Conservation (phyloP, 1,140 invertebrate genomes). For the Heliconius himera region DNA sequence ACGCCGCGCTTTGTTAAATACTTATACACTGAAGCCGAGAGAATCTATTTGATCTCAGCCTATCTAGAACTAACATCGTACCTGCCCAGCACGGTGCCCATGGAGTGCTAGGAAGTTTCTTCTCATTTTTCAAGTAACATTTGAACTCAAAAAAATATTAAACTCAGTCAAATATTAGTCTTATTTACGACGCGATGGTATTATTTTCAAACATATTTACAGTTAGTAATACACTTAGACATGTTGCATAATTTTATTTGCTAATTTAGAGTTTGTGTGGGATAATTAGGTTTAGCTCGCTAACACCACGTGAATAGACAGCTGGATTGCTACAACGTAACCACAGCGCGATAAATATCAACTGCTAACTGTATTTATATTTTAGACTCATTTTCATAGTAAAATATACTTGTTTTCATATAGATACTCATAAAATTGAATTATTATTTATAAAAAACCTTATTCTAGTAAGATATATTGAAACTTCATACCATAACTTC, state of each 20-base stretch:
- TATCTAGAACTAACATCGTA: too few species aligned
- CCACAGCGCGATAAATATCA: conserved; percentile 31
- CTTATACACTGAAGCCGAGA: too few species aligned
- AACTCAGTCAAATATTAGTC: too few species aligned
- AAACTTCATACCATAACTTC: too few species aligned
- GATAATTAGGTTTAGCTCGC: conserved; percentile 37
- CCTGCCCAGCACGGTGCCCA: too few species aligned
- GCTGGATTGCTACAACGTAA: conserved; percentile 30
- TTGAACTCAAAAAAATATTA: too few species aligned
- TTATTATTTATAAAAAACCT: neutral
- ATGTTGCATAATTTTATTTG: conserved; percentile 20
- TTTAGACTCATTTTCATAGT: conserved; percentile 1
- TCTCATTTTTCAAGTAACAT: too few species aligned
- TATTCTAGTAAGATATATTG: too few species aligned
- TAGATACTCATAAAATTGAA: neutral
- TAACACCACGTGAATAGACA: conserved; percentile 36
- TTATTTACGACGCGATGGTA: too few species aligned
- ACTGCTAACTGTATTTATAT: conserved; percentile 27
- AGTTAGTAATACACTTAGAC: neutral
- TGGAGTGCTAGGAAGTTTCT: too few species aligned
- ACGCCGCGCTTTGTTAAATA: too few species aligned
- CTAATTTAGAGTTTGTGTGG: conserved; percentile 29
- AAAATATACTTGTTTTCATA: neutral
- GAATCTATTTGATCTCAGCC: too few species aligned
- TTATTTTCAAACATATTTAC: neutral